These are phyloP conservation scores for Tetranychus truncatus DNA, from an alignment of 2,888 invertebrate genomes.

Conservation along the genomic window DNA sequence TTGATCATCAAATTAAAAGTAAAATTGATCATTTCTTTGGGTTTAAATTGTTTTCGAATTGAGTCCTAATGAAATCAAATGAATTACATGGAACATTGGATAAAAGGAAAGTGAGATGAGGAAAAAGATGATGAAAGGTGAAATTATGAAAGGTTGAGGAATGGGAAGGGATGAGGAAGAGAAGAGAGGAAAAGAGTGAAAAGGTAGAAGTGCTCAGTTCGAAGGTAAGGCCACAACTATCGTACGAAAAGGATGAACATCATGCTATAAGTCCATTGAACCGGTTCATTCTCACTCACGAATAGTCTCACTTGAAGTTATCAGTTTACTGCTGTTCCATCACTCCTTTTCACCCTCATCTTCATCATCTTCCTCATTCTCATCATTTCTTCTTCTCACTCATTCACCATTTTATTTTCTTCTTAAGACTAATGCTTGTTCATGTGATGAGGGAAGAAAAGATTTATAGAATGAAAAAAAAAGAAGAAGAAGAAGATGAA, in stretches of 20 bases:
- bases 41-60: neutral
- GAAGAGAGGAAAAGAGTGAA: neutral
- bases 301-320: neutral
- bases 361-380: neutral
- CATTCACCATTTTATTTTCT: too few species aligned
- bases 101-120: neutral
- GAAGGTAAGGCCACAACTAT: conserved; percentile 3
- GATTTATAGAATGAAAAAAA: neutral
- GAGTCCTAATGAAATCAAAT: neutral
- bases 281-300: neutral
- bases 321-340: neutral
- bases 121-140: neutral
- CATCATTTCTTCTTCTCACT: neutral
- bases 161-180: neutral
- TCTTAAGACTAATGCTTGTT: neutral
- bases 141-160: neutral
- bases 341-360: neutral
- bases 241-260: neutral
- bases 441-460: neutral
- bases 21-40: too few species aligned
- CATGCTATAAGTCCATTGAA: neutral
- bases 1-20: too few species aligned
- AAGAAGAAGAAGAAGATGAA: neutral
- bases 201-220: neutral
- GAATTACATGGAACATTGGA: neutral